phyloP scores from a whole-genome alignment of 2,888 invertebrate genomes.

The Eupsilia transversa region DNA sequence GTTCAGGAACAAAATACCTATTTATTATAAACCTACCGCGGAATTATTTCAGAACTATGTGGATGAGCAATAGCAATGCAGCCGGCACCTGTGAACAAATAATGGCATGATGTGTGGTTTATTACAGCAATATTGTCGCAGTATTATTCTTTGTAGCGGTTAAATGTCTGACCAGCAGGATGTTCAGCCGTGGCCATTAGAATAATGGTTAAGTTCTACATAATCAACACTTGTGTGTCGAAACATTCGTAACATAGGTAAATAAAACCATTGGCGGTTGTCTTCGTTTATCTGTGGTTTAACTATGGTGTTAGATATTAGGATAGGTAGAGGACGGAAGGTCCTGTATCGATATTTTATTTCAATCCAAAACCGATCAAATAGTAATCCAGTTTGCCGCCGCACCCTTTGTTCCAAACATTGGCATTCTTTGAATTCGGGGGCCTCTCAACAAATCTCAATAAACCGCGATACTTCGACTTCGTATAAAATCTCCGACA shows the following conservation, averaged over 20 bases:
- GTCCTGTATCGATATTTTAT: background rate
- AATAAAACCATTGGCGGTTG: background rate
- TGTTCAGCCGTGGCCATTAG: conserved; percentile 3
- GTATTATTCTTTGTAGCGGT: conserved; percentile 22
- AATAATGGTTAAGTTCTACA: background rate
- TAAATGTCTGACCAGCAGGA: conserved; percentile 1
- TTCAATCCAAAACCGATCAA: conserved; percentile 1
- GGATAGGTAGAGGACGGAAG: background rate
- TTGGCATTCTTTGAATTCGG: conserved; percentile 27
- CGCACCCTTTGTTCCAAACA: background rate
- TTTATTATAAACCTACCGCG: background rate
- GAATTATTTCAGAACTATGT: conserved; percentile 16
- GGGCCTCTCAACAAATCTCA: conserved; percentile 36
- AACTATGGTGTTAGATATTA: background rate
- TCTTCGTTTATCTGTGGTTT: background rate
- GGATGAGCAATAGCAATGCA: conserved; percentile 26
- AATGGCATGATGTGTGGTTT: conserved; percentile 50
- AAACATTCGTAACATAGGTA: background rate
- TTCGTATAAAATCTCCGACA: conserved; percentile 48
- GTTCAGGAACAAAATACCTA: conserved; percentile 6
- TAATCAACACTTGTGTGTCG: background rate
- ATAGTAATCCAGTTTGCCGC: background rate
- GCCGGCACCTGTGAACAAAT: conserved; percentile 47
- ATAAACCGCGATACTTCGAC: conserved; percentile 43
- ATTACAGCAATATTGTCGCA: conserved; percentile 40